Conservation (phyloP, 64 coral and sea anemone species). For the Dendrophyllia cribrosa region DNA sequence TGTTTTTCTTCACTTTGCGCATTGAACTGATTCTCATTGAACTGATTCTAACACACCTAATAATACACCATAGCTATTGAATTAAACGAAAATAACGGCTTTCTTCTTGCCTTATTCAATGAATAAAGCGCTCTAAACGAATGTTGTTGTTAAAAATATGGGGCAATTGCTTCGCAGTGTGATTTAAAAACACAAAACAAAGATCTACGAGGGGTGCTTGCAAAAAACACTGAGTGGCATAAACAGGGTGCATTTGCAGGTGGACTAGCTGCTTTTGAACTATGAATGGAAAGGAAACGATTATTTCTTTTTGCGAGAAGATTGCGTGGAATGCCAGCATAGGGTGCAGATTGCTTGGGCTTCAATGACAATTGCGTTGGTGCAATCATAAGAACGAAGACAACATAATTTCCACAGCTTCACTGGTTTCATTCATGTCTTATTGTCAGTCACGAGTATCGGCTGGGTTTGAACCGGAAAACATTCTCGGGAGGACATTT, state of each 20-base stretch:
- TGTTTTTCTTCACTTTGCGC: neutral
- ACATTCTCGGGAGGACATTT: neutral
- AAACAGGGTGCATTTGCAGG: neutral
- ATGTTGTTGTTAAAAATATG: neutral
- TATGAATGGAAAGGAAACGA: no score
- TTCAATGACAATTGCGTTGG: no score
- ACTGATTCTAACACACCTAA: no score
- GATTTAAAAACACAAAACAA: slow-evolving; percentile 9
- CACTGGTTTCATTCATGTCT: no score
- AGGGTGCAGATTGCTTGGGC: no score
- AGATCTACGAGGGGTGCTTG: slow-evolving; percentile 4
- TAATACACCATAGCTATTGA: no score
- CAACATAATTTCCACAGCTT: no score
- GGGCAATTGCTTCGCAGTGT: neutral
- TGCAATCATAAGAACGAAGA: no score
- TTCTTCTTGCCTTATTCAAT: neutral
- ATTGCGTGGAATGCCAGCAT: no score
- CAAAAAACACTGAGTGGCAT: neutral
- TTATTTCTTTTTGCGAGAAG: no score
- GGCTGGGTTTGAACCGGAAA: no score
- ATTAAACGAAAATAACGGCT: neutral
- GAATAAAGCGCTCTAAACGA: neutral
- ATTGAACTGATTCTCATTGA: neutral
- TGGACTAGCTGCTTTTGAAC: neutral
- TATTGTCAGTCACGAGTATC: no score